Evolutionary conservation across 1,140 invertebrate species (phyloP), one percentile per base, ranked within the genome.

Genomic region (Macrobrachium rosenbergii): DNA sequence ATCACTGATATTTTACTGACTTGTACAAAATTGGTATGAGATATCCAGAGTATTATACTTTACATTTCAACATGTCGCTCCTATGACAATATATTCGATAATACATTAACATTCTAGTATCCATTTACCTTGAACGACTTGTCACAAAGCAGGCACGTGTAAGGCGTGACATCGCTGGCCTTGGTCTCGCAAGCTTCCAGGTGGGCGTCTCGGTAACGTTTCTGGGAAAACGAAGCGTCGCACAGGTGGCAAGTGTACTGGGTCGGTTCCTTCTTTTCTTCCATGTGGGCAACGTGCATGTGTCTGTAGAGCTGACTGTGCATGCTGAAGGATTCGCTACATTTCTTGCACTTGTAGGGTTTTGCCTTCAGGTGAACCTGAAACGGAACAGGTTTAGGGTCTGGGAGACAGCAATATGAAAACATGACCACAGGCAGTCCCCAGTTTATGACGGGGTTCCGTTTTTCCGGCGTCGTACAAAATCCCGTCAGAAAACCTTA

Each of bases 321-420:
- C 23, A 69, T 63, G 43, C 85, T 87, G 37, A 87, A 87, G 21
- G 6, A 81, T 12, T 76, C 59, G 5, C 16, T 19, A 62, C 85
- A 87, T 16, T 80, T 69, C 28, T 82, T 87, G 23, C 85, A 87
- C 23, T 87, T 87, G 69, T 87, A 87, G 5, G 85, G 85, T 59
- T 81, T 73, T 58, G 79, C 76, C 45, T 87, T 87, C 23, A 87
- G 21, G 43, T 87, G 85, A n/a, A 87, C 72, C 85, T 87, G 85
- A 52, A 81, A 73, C 45, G 37, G 23, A 37, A 37, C 28, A 37
- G 28, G 1, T 37, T 37, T 37, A 37, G 28, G 3, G 1, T 37
- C 28, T 37, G 28, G 3, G 28, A 37, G 28, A 37, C 28, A 37
- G 28, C 28, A 37, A 37, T 37, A 37, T 3, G 3, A 37, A 37